Conservation (phyloP, 2,113 vertebrate genomes). For the Rhineura floridana region DNA sequence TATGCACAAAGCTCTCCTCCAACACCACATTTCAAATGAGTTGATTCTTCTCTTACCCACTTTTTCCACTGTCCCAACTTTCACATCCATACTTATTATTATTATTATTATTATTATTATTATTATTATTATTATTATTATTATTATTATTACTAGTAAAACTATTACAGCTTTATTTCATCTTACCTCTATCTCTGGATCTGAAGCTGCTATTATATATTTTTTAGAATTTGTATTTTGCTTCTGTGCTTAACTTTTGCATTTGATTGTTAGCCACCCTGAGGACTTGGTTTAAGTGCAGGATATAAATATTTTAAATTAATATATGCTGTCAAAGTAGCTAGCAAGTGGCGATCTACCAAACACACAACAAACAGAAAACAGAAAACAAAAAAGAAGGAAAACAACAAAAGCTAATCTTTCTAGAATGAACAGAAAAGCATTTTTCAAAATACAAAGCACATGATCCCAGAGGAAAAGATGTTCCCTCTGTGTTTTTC, state of each 20-base stretch:
- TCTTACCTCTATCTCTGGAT: neutral
- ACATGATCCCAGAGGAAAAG: neutral
- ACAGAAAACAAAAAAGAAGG: neutral
- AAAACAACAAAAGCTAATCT: neutral
- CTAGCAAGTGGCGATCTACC: neutral
- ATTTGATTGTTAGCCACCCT: neutral
- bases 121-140: no score
- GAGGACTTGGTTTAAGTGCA: neutral
- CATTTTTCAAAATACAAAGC: rapidly evolving
- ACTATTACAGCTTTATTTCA: neutral
- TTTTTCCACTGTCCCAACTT: no score
- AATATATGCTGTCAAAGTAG: neutral
- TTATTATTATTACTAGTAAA: no score
- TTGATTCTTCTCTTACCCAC: no score
- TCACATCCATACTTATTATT: no score
- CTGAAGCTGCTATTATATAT: neutral
- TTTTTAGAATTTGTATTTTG: neutral
- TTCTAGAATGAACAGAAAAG: neutral
- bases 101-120: no score
- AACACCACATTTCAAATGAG: no score
- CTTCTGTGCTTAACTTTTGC: neutral
- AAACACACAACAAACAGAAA: no score
- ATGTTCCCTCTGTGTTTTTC: neutral
- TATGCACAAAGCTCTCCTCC: no score
- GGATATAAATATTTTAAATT: neutral